phyloP scores from a whole-genome alignment of 2,113 vertebrate species.

The Mus musculus region GRCm39 chrX:154083001-154083500 shows the following conservation, averaged over 20 bases:
- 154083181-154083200: not conserved
- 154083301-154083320: not conserved
- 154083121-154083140: constrained; percentile 22
- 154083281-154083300: not conserved
- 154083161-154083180: not conserved
- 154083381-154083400: not conserved
- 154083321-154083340: not conserved
- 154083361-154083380: not conserved
- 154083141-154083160: constrained; percentile 30
- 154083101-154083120: not conserved
- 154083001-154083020: constrained; percentile 21
- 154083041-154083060: constrained; percentile 33
- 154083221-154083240: not conserved
- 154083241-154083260: not conserved
- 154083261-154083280: not conserved
- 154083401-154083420: not conserved
- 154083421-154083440: not conserved
- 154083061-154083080: constrained; percentile 38
- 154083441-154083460: not conserved
- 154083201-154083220: constrained; percentile 41
- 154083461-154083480: not conserved
- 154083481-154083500: not conserved
- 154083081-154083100: constrained; percentile 21
- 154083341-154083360: not conserved
- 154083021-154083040: constrained; percentile 37